These are phyloP conservation scores for Perca flavescens DNA, from an alignment of 2,113 vertebrate species.

Conservation along the genomic window DNA sequence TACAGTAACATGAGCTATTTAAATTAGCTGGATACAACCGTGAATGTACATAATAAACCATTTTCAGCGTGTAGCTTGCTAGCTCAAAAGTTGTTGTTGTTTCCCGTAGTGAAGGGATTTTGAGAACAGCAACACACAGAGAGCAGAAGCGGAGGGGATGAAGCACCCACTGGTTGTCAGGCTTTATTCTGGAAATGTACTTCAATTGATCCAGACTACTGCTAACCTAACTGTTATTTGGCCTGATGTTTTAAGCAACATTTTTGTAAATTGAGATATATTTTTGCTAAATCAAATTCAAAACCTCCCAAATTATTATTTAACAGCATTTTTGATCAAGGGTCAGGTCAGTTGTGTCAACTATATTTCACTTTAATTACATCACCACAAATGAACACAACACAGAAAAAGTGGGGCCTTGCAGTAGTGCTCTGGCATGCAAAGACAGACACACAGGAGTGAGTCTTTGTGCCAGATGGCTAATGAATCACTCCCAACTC, in stretches of 20 bases:
- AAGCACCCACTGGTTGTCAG: too few relatives aligned
- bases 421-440: conserved; percentile 1
- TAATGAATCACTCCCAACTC: conserved; percentile 79
- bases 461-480: conserved; percentile 77
- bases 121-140: too few relatives aligned
- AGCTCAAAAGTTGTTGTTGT: too few relatives aligned
- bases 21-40: too few relatives aligned
- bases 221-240: background rate
- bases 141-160: too few relatives aligned
- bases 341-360: background rate
- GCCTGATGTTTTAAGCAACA: background rate
- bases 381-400: background rate
- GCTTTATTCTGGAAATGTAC: too few relatives aligned
- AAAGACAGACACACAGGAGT: conserved; percentile 53
- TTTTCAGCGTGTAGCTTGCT: too few relatives aligned
- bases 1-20: background rate
- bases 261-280: background rate
- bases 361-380: background rate
- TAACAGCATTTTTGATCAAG: background rate
- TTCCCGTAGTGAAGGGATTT: too few relatives aligned
- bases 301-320: background rate
- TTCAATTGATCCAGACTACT: too few relatives aligned
- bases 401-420: background rate
- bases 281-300: background rate
- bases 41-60: too few relatives aligned